A percentile compares a stretch with the other conserved stretches of the same genome.
phyloP scores from a whole-genome alignment of 1,140 invertebrate species.

The Olivierus martensii region DNA sequence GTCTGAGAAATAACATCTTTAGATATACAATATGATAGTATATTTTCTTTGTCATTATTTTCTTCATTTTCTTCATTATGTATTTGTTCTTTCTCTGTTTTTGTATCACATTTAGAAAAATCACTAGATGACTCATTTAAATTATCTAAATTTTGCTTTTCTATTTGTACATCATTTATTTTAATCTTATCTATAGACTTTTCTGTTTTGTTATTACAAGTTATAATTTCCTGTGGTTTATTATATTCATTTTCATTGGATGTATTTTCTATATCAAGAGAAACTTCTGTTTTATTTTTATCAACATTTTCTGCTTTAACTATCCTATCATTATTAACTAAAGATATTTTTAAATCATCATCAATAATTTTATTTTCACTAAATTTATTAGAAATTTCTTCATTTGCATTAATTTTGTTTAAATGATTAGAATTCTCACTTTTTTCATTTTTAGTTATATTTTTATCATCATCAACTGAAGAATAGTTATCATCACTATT shows the following conservation, averaged over 20 bases:
- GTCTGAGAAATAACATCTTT: too few species aligned
- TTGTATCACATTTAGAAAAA: not conserved
- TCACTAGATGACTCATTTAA: not conserved
- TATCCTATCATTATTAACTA: not conserved
- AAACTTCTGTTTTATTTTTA: not conserved
- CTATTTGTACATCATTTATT: too few species aligned
- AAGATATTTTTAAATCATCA: not conserved
- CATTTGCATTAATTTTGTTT: not conserved
- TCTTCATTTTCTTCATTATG: not conserved
- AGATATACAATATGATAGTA: not conserved
- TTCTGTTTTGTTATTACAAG: too few species aligned
- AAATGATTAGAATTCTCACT: not conserved
- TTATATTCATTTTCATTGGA: not conserved
- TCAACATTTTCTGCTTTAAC: not conserved
- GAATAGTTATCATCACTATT: not conserved
- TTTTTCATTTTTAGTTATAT: not conserved
- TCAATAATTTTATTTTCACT: not conserved
- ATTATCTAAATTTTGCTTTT: not conserved
- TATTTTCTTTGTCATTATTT: not conserved
- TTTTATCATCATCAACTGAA: not conserved
- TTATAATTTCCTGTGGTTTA: not conserved
- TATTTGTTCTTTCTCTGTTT: not conserved
- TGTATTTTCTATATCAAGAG: not conserved
- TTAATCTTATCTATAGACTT: too few species aligned
- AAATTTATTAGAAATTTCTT: not conserved